Conservation (phyloP, 1,140 invertebrate genomes). For the Pteromalus puparum region DNA sequence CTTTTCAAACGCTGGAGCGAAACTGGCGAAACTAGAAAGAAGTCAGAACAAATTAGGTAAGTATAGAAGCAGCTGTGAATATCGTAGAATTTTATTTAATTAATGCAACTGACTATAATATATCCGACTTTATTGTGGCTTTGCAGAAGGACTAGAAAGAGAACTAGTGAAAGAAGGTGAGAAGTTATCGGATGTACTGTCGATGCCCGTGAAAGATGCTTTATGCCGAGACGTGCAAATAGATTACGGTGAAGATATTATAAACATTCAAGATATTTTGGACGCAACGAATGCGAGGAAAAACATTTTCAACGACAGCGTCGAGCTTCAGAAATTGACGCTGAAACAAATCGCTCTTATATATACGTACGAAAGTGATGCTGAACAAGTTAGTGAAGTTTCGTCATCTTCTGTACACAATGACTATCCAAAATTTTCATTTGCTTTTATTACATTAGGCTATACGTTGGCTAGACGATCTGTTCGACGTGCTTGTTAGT, state of each 20-base stretch:
- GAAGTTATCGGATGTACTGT: slow-evolving; percentile 86
- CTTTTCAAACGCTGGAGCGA: slow-evolving; percentile 75
- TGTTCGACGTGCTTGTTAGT: slow-evolving; percentile 82
- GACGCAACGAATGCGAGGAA: slow-evolving; percentile 80
- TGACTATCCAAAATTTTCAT: background rate
- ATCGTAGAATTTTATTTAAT: background rate
- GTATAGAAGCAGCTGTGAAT: background rate
- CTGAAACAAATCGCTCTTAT: slow-evolving; percentile 86
- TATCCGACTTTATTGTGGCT: slow-evolving; percentile 9
- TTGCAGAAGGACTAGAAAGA: slow-evolving; percentile 79
- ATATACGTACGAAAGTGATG: slow-evolving; percentile 85
- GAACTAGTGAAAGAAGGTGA: slow-evolving; percentile 86
- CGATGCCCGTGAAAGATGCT: slow-evolving; percentile 88
- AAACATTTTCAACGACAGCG: slow-evolving; percentile 82
- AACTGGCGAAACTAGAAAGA: slow-evolving; percentile 76
- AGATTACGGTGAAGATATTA: slow-evolving; percentile 84
- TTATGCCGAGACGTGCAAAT: slow-evolving; percentile 83
- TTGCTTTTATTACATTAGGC: slow-evolving; percentile 73
- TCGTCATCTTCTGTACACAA: background rate
- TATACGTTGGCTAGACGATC: slow-evolving; percentile 84
- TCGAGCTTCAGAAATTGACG: slow-evolving; percentile 84
- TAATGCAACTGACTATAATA: too few species aligned
- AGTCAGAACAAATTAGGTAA: slow-evolving; percentile 71
- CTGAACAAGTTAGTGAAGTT: slow-evolving; percentile 76
- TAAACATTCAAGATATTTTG: slow-evolving; percentile 82